These are phyloP conservation scores for Acipenser ruthenus DNA, from an alignment of 2,797 vertebrate species.

Conservation along the genomic window DNA sequence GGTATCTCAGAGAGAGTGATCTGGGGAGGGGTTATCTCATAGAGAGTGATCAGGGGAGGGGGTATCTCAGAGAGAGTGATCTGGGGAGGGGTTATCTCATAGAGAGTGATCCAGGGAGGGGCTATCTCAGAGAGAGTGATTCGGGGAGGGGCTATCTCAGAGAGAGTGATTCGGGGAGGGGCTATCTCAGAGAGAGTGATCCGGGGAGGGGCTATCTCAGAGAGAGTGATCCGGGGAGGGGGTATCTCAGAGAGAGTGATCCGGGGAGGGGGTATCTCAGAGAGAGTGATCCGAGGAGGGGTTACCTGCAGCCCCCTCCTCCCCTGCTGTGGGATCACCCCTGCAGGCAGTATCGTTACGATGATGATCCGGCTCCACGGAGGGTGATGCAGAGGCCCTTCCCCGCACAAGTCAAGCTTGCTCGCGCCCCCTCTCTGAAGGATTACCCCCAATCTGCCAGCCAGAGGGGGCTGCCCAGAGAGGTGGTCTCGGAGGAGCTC, in stretches of 20 bases:
- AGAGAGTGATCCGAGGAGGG: conserved; percentile 41
- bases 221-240: conserved; percentile 41
- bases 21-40: conserved; percentile 36
- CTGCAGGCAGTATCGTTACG: conserved; percentile 45
- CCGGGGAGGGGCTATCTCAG: conserved; percentile 37
- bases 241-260: conserved; percentile 44
- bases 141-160: conserved; percentile 35
- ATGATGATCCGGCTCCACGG: conserved; percentile 44
- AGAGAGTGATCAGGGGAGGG: conserved; percentile 13
- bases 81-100: not conserved
- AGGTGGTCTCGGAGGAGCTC: conserved; percentile 70
- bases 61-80: conserved; percentile 35
- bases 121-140: conserved; percentile 26
- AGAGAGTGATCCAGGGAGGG: conserved; percentile 41
- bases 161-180: too few relatives aligned
- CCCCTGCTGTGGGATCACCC: conserved; percentile 20
- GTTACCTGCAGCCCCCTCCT: conserved; percentile 35
- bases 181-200: conserved; percentile 35
- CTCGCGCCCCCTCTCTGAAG: conserved; percentile 63
- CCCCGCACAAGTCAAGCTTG: conserved; percentile 55
- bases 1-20: conserved; percentile 35
- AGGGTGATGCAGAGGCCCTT: conserved; percentile 47
- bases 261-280: conserved; percentile 25
- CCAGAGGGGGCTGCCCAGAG: conserved; percentile 44
- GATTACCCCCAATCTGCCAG: conserved; percentile 48